These are phyloP conservation scores for Keiferia lycopersicella DNA, from an alignment of 2,888 invertebrate genomes.

Conservation along the genomic window DNA sequence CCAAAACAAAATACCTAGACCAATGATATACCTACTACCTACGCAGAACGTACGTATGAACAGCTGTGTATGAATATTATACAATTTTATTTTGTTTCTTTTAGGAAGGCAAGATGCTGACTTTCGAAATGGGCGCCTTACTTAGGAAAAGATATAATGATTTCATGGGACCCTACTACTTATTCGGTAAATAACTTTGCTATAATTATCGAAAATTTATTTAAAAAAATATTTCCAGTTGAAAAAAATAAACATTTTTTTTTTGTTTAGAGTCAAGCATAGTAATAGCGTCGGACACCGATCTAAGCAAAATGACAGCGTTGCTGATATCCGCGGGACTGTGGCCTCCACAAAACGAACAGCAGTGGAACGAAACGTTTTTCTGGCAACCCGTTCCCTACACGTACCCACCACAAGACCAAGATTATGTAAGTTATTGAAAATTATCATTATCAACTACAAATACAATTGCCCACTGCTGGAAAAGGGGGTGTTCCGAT, in stretches of 20 bases:
- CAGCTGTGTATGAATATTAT: neutral
- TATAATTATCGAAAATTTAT: neutral
- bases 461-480: too few relatives aligned
- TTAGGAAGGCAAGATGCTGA: conserved; percentile 80
- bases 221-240: too few relatives aligned
- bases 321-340: conserved; percentile 86
- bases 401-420: conserved; percentile 59
- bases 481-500: too few relatives aligned
- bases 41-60: too few relatives aligned
- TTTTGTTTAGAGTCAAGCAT: conserved; percentile 43
- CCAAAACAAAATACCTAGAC: neutral
- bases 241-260: too few relatives aligned
- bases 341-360: conserved; percentile 81
- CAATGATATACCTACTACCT: neutral
- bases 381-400: conserved; percentile 84
- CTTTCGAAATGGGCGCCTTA: conserved; percentile 79
- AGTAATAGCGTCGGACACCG: conserved; percentile 85
- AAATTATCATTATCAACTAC: neutral
- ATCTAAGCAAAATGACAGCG: conserved; percentile 88
- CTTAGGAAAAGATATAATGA: conserved; percentile 76
- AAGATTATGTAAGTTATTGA: conserved; percentile 63
- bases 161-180: conserved; percentile 74
- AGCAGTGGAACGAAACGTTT: conserved; percentile 78
- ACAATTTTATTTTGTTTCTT: conserved; percentile 38
- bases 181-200: conserved; percentile 49